Percentiles rank a stretch among this genome's conserved stretches.
Conservation (phyloP, 2,888 invertebrate species). For the Athalia rosae region DNA sequence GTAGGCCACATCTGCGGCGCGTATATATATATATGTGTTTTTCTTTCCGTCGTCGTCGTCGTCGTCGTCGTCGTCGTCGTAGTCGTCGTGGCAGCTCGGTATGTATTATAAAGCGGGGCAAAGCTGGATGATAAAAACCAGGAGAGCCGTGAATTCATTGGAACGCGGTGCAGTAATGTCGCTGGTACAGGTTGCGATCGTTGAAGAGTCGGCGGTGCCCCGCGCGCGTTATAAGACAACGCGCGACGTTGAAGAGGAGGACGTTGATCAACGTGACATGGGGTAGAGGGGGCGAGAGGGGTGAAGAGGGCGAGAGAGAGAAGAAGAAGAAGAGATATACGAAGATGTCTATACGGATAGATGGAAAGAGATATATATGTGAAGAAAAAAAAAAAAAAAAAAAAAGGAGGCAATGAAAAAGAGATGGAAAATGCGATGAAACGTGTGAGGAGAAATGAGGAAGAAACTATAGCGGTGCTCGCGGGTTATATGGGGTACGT, state of each 20-base stretch:
- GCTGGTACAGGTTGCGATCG: neutral
- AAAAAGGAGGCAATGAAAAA: neutral
- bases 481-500: neutral
- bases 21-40: neutral
- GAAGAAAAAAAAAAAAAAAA: neutral
- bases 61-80: too few relatives aligned
- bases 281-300: constrained; percentile 2
- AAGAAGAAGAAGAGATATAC: too few relatives aligned
- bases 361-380: constrained; percentile 11
- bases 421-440: neutral
- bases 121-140: constrained; percentile 27
- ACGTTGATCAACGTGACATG: neutral
- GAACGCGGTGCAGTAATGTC: constrained; percentile 19
- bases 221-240: neutral
- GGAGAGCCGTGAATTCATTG: constrained; percentile 39
- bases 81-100: neutral
- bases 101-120: constrained; percentile 2
- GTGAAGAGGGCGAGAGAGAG: neutral
- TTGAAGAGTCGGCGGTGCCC: neutral
- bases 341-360: too few relatives aligned
- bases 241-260: constrained; percentile 11
- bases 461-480: neutral
- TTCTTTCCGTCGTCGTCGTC: neutral
- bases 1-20: neutral
- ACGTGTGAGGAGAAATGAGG: neutral